These are phyloP conservation scores for Bactericera cockerelli DNA, from an alignment of 1,140 invertebrate species.

Conservation along the genomic window DNA sequence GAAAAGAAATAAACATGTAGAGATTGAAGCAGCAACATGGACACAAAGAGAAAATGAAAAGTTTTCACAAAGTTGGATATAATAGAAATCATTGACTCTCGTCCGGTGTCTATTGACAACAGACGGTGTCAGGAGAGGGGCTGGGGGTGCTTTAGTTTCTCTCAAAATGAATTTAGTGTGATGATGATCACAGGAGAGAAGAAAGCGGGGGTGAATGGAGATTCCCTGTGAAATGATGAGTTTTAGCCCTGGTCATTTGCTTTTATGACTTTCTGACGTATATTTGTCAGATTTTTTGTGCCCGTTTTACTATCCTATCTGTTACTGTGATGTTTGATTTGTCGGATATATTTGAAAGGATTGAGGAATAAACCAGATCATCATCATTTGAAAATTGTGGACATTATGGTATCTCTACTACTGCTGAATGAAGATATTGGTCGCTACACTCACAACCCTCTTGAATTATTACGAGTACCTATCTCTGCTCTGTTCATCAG, in stretches of 20 bases:
- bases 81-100: slow-evolving; percentile 7
- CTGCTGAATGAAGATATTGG: no score
- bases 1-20: no score
- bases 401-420: no score
- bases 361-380: no score
- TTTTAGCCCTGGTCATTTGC: slow-evolving; percentile 4
- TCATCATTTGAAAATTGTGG: no score
- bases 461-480: no score
- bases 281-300: slow-evolving; percentile 1
- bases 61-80: not conserved
- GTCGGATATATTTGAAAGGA: no score
- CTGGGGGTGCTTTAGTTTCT: not conserved
- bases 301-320: slow-evolving; percentile 5
- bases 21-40: no score
- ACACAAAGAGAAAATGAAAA: no score
- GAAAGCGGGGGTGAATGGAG: not conserved
- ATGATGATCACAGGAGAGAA: not conserved
- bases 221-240: slow-evolving; percentile 5
- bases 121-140: not conserved
- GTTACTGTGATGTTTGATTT: no score
- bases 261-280: slow-evolving; percentile 4
- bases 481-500: no score
- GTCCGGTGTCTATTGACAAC: slow-evolving; percentile 2
- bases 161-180: slow-evolving; percentile 9
- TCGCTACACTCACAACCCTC: no score